phyloP scores from a whole-genome alignment of 2,113 vertebrate genomes.

The Melanerpes aurifrons region DNA sequence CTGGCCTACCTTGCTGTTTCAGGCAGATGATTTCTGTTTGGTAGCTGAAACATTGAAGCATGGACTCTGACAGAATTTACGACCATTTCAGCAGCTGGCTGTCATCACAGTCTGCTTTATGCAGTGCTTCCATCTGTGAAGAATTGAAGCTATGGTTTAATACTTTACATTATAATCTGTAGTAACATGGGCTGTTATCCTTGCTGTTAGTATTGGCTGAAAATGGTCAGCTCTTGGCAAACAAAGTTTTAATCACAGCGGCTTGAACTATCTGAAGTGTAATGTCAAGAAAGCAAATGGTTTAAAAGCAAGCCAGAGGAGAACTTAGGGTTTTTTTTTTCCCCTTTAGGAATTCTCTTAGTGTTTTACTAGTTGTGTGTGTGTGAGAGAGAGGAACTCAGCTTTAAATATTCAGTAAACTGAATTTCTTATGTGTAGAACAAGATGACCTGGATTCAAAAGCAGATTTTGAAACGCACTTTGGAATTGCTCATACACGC shows the following conservation, averaged over 20 bases:
- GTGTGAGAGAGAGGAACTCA: background rate
- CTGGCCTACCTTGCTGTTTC: background rate
- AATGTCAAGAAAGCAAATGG: background rate
- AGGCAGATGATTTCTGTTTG: background rate
- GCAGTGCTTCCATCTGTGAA: constrained; percentile 38
- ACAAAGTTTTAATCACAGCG: background rate
- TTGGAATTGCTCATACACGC: constrained; percentile 94
- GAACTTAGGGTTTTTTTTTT: background rate
- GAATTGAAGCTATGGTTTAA: constrained; percentile 11
- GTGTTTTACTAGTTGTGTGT: background rate
- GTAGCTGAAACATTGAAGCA: background rate
- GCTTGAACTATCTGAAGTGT: background rate
- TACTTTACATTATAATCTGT: background rate
- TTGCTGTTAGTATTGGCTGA: background rate
- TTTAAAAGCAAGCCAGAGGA: background rate
- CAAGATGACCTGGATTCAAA: constrained; percentile 89
- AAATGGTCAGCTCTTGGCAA: background rate
- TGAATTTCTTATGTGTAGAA: constrained; percentile 74
- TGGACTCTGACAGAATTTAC: background rate
- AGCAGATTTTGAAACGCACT: constrained; percentile 87
- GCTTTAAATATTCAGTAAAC: background rate
- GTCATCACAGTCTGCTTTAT: constrained; percentile 49
- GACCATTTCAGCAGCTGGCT: constrained; percentile 23
- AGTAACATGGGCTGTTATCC: background rate
- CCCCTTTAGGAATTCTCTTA: background rate